Percentiles rank a stretch among this genome's conserved stretches.
These are phyloP conservation scores for Mylabris sibirica DNA, from an alignment of 2,888 invertebrate species.

Conservation along the genomic window DNA sequence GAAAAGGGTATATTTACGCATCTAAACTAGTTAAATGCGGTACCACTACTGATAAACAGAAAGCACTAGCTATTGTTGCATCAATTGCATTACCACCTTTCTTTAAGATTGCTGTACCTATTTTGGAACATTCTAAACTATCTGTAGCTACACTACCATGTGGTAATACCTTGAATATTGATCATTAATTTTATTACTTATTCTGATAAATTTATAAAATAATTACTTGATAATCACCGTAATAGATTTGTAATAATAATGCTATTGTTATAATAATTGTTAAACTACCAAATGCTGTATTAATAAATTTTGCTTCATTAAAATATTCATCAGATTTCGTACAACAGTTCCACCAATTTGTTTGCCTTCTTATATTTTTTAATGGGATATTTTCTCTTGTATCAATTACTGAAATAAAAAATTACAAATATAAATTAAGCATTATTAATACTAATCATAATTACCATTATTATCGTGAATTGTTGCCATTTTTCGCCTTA, in stretches of 20 bases:
- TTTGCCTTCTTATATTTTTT: constrained; percentile 56
- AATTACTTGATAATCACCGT: constrained; percentile 75
- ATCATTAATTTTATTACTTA: constrained; percentile 27
- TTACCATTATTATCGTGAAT: background rate
- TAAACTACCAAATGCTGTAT: constrained; percentile 71
- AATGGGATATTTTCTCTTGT: constrained; percentile 68
- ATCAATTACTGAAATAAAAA: constrained; percentile 47
- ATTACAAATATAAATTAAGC: background rate
- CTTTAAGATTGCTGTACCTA: constrained; percentile 73
- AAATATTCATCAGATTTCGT: constrained; percentile 52
- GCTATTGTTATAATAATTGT: constrained; percentile 75
- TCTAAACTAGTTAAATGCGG: constrained; percentile 79
- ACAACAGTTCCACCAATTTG: constrained; percentile 50
- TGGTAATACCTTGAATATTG: constrained; percentile 70
- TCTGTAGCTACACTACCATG: constrained; percentile 81
- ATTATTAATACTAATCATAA: background rate
- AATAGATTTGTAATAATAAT: constrained; percentile 75
- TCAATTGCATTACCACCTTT: constrained; percentile 79
- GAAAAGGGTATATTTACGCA: constrained; percentile 77
- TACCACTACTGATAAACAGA: constrained; percentile 77
- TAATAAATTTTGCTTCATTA: constrained; percentile 72
- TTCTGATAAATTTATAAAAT: constrained; percentile 15
- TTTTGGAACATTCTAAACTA: constrained; percentile 73
- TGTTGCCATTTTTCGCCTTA: background rate
- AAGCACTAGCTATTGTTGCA: constrained; percentile 75